Base-by-base conservation (phyloP, 1,140 invertebrate genomes). In the Lucilia cuprina region DNA sequence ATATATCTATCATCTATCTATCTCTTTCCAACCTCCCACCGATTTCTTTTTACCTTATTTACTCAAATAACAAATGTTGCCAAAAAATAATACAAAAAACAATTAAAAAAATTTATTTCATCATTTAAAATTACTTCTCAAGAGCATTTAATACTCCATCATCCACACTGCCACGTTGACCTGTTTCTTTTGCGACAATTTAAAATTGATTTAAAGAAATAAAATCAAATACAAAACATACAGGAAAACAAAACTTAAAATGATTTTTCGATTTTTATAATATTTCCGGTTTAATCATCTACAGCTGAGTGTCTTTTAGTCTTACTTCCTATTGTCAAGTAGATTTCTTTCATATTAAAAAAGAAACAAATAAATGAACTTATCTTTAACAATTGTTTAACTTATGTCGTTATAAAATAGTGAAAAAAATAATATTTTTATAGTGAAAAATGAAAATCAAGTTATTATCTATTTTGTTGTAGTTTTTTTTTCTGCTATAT, bases 311-410 rank as follows among this genome's bases (percentile, higher is more conserved):
- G 55, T 3, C 14, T 60, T n/a, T 60, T 60, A 7, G 14, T 60
- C 55, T 17, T 60, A 60, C 55, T 60, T 60, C 55, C 55, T 60
- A 60, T 60, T 60, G 55, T 60, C 55, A 60, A 60, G 14, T 60
- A 60, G 5, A 2, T 41, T 41, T 10, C 10, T 41, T 41, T 41
- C 7, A 7, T 41, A 41, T 41, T 5, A 41, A 41, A 41, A 10
- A 41, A 41, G 41, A n/a, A n/a, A 78, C 17, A 78, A 78, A 78
- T 47, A 78, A 47, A 78, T 78, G 77, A 21, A 21, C n/a, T 80
- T 80, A 80, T 80, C 77, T 49, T 49, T 70, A 70, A n/a, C 65
- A 70, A 70, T 70, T 70, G 65, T 70, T 70, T 80, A 80, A 80
- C 77, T 49, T 47, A 49, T 80, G 41, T 80, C 47, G 77, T 80